Conservation (phyloP, 2,113 vertebrate species). For the Montifringilla adamsi region DNA sequence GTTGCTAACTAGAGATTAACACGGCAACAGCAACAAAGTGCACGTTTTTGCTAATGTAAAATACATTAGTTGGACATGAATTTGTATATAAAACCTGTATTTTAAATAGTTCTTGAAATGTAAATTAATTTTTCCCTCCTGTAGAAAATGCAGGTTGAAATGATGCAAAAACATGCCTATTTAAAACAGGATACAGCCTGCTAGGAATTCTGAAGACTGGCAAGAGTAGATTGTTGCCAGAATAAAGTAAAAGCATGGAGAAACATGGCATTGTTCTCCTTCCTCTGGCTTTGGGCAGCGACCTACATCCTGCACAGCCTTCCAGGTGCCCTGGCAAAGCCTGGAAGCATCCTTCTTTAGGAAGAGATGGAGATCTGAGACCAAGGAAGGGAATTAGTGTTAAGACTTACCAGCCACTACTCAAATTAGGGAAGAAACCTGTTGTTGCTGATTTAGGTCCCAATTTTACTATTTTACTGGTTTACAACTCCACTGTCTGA, state of each 20-base stretch:
- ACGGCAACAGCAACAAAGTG: not conserved
- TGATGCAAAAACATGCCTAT: not conserved
- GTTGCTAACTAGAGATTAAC: not conserved
- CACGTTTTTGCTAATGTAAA: not conserved
- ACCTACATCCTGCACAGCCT: not conserved
- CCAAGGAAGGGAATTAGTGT: conserved; percentile 31
- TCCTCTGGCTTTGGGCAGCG: not conserved
- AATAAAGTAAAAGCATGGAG: conserved; percentile 22
- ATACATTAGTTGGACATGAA: not conserved
- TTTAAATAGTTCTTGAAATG: not conserved
- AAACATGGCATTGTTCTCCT: not conserved
- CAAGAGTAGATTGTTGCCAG: not conserved
- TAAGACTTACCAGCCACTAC: not conserved
- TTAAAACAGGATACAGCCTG: not conserved
- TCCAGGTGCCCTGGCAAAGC: not conserved
- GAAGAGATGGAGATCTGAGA: not conserved
- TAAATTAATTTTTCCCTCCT: not conserved
- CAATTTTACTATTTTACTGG: not conserved
- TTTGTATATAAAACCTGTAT: not conserved
- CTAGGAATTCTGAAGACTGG: not conserved
- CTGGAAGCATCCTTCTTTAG: not conserved
- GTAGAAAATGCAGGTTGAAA: not conserved
- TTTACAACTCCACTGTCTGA: not conserved
- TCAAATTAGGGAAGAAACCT: not conserved
- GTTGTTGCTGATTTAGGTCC: not conserved